A percentile compares a stretch with the other conserved stretches of the same genome.
These are phyloP conservation scores for Cygnus atratus DNA, from an alignment of 2,113 vertebrate genomes.

Conservation along the genomic window DNA sequence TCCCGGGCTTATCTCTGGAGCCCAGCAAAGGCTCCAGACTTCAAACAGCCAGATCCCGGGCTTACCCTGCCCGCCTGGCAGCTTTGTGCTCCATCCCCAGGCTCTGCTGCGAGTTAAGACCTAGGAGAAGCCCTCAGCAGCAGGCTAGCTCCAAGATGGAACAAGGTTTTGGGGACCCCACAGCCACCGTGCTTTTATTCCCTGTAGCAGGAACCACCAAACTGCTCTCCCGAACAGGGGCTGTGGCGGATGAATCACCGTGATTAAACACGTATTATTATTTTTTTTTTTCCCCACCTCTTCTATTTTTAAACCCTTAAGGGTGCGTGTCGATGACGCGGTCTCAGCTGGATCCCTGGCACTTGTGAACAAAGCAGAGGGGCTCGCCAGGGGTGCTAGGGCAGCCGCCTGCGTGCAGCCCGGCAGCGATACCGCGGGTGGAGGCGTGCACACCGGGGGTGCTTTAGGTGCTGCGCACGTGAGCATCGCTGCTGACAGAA, in stretches of 20 bases:
- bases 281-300: neutral
- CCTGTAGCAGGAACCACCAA: neutral
- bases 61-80: neutral
- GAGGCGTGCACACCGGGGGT: neutral
- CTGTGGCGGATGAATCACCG: constrained; percentile 32
- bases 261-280: constrained; percentile 11
- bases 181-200: neutral
- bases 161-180: neutral
- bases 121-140: neutral
- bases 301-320: constrained; percentile 57
- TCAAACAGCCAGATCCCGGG: neutral
- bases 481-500: too few relatives aligned
- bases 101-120: neutral
- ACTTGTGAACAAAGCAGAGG: constrained; percentile 35
- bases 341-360: constrained; percentile 24
- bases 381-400: neutral
- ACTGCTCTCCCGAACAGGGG: accelerated
- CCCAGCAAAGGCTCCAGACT: neutral
- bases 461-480: neutral
- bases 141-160: neutral
- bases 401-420: neutral
- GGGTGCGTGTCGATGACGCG: constrained; percentile 17
- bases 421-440: too few relatives aligned
- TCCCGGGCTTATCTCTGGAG: neutral
- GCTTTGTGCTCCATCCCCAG: neutral